These are phyloP conservation scores for Sylvilagus bachmani DNA, from an alignment of 2,113 vertebrate genomes.

Conservation along the genomic window DNA sequence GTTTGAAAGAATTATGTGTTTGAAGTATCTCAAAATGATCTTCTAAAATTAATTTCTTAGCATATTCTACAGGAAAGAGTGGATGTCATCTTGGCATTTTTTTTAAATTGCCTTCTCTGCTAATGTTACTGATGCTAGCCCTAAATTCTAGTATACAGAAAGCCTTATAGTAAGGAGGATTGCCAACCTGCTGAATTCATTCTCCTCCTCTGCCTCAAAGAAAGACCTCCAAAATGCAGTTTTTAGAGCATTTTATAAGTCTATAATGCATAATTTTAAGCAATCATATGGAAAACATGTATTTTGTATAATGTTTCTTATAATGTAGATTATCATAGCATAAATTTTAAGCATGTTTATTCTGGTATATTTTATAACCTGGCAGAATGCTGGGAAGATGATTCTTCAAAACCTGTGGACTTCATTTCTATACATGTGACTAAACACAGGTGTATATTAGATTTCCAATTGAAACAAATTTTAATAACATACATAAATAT, in stretches of 20 bases:
- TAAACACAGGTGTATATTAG: neutral
- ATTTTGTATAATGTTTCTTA: neutral
- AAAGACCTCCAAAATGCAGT: neutral
- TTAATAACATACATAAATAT: neutral
- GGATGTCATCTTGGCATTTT: neutral
- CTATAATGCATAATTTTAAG: neutral
- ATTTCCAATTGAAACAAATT: neutral
- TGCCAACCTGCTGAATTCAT: neutral
- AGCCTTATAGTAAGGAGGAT: too few species aligned
- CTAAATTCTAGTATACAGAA: neutral
- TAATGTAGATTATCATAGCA: neutral
- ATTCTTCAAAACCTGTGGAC: neutral
- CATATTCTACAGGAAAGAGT: neutral
- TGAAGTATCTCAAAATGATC: neutral
- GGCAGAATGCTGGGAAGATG: neutral
- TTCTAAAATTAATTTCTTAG: constrained; percentile 32
- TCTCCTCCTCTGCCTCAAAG: neutral
- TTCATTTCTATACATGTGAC: neutral
- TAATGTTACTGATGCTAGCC: neutral
- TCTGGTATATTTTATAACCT: neutral
- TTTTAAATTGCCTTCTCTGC: neutral
- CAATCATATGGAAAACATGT: neutral
- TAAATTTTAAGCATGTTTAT: neutral
- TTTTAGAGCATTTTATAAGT: neutral
- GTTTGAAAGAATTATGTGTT: constrained; percentile 11